Base-by-base conservation (phyloP, 2,113 vertebrate genomes). In the Mormyrus iriodes region DNA sequence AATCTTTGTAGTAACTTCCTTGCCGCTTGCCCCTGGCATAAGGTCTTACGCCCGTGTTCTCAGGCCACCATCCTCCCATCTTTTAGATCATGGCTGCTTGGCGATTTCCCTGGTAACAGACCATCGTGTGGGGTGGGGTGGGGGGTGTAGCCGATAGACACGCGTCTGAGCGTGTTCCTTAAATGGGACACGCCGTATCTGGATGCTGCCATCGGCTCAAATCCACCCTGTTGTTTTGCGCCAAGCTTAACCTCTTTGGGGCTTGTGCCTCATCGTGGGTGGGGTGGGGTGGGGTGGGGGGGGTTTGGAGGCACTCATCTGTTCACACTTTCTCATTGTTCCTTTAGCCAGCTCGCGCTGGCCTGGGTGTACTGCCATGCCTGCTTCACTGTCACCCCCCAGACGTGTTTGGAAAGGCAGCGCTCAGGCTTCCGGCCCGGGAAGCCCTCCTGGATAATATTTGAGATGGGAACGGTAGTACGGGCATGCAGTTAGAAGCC, bases 161-260 rank as follows among this genome's bases (percentile, higher is more conserved):
- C 24, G 24, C n/a, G 21, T 87, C 83, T 51, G 42, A 85, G 15
- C 4, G 61, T 35, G 24, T 49, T 53, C 89, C 85, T 89, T 86
- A 86, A 89, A 86, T n/a, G 58, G 89, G 73, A 79, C 85, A 79
- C 8, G 84, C 61, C 85, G 53, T 48, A 42, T 86, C 85, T 87
- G 89, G 58, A 49, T 19, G 17, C 83, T 39, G 44, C 58, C 73
- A 55, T 69, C 31, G 48, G 58, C 48, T 76, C 46, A 69, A 42
- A 85, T 35, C 27, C 27, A 21, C 51, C 8, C 8, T 21, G 4
- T 88, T 49, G 1, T 24, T 9, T 3, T 31, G 8, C 65, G 1
- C 49, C 69, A 55, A 53, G 12, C 73, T 79, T n/a, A 88, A 46
- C 21, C 53, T 10, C 4, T n/a, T 2, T 4, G 31, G 31, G 73